Conservation (phyloP, 92 coral and sea anemone species). For the Galaxea fascicularis region DNA sequence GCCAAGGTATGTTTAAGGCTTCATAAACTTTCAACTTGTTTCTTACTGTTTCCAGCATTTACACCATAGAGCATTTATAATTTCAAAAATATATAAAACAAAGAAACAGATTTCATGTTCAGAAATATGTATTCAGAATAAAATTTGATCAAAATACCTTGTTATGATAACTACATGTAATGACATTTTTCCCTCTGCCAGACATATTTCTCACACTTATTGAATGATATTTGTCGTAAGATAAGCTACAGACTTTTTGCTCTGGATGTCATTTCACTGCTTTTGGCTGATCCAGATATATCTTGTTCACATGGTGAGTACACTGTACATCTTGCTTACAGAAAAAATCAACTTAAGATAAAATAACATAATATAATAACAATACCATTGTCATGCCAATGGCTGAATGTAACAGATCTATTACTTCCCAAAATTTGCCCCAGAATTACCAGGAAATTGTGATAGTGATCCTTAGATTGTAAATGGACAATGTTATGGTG, state of each 20-base stretch:
- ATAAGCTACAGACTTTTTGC: conserved; percentile 96
- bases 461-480: no score
- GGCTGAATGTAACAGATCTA: no score
- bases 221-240: conserved; percentile 38
- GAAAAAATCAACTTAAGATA: background rate
- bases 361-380: no score
- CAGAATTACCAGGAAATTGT: no score
- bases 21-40: background rate
- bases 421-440: no score
- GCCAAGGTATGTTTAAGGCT: conserved; percentile 61
- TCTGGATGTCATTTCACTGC: conserved; percentile 78
- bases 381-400: no score
- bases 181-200: background rate
- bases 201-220: background rate
- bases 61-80: no score
- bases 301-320: conserved; percentile 33
- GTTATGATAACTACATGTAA: background rate
- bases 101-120: background rate
- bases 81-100: no score
- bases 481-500: no score
- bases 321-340: background rate
- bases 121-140: background rate
- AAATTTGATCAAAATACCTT: no score
- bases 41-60: background rate
- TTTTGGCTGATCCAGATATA: conserved; percentile 70